Percentiles rank a stretch among this genome's conserved stretches.
phyloP scores from a whole-genome alignment of 2,797 vertebrate genomes.

The Alauda arvensis region DNA sequence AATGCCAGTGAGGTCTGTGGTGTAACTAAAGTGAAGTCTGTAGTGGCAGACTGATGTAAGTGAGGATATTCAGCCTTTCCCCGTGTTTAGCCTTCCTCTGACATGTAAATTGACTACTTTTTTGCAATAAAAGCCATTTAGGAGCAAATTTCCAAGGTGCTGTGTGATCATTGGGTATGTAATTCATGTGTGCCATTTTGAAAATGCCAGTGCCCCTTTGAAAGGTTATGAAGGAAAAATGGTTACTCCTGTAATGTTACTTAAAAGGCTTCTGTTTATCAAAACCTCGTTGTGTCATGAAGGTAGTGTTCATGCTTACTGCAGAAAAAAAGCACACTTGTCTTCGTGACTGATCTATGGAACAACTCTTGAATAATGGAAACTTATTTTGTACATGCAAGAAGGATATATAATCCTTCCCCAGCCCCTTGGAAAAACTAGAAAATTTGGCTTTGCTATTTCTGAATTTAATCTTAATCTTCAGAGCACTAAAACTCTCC shows the following conservation, averaged over 20 bases:
- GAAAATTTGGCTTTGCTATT: conserved; percentile 50
- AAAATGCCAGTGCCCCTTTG: conserved; percentile 47
- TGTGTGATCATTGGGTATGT: conserved; percentile 27
- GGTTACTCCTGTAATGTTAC: conserved; percentile 16
- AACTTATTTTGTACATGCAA: conserved; percentile 46
- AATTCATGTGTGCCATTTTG: conserved; percentile 47
- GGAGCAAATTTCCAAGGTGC: conserved; percentile 35
- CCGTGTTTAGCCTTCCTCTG: conserved; percentile 41
- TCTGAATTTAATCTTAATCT: conserved; percentile 60
- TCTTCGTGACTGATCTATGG: conserved; percentile 59
- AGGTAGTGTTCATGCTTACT: conserved; percentile 23
- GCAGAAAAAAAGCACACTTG: conserved; percentile 54
- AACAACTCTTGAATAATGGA: conserved; percentile 55
- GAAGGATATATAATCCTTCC: conserved; percentile 24
- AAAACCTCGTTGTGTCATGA: conserved; percentile 38
- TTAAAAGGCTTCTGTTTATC: conserved; percentile 52
- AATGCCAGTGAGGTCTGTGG: background rate
- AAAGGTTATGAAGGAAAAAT: conserved; percentile 35
- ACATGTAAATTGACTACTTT: conserved; percentile 53
- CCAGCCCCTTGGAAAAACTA: conserved; percentile 39
- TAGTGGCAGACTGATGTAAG: background rate
- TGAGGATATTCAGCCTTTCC: background rate
- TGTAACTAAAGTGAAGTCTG: background rate
- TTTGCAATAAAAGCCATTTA: conserved; percentile 54
- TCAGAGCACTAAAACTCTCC: conserved; percentile 56